Conservation (phyloP, 2,888 invertebrate genomes). For the Sphaerophoria taeniata region DNA sequence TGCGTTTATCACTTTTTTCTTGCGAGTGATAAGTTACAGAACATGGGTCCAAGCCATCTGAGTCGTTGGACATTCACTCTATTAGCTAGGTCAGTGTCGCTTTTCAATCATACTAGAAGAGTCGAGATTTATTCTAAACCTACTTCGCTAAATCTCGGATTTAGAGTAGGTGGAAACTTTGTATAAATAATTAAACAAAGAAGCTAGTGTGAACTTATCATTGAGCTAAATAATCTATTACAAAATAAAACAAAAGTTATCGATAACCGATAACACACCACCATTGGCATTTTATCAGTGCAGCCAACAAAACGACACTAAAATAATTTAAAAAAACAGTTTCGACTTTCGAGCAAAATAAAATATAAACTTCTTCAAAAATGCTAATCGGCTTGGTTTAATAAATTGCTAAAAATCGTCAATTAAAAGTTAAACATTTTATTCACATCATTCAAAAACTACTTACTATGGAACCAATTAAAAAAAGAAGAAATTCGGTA, state of each 20-base stretch:
- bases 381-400: conserved; percentile 30
- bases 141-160: too few relatives aligned
- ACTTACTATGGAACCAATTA: conserved; percentile 41
- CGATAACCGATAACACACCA: conserved; percentile 24
- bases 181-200: too few relatives aligned
- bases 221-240: not conserved
- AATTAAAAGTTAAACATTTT: conserved; percentile 7
- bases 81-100: too few relatives aligned
- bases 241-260: not conserved
- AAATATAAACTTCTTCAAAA: conserved; percentile 21
- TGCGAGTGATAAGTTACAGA: too few relatives aligned
- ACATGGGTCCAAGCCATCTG: too few relatives aligned
- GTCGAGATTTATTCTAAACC: too few relatives aligned
- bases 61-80: too few relatives aligned
- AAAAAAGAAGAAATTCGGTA: conserved; percentile 68
- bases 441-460: not conserved
- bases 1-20: too few relatives aligned
- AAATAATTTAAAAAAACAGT: conserved; percentile 62
- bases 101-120: too few relatives aligned
- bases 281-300: conserved; percentile 17
- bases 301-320: conserved; percentile 11
- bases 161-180: too few relatives aligned
- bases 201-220: not conserved
- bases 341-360: conserved; percentile 46
- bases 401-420: conserved; percentile 29